These are phyloP conservation scores for Cacatua alba DNA, from an alignment of 2,113 vertebrate species.

Conservation along the genomic window DNA sequence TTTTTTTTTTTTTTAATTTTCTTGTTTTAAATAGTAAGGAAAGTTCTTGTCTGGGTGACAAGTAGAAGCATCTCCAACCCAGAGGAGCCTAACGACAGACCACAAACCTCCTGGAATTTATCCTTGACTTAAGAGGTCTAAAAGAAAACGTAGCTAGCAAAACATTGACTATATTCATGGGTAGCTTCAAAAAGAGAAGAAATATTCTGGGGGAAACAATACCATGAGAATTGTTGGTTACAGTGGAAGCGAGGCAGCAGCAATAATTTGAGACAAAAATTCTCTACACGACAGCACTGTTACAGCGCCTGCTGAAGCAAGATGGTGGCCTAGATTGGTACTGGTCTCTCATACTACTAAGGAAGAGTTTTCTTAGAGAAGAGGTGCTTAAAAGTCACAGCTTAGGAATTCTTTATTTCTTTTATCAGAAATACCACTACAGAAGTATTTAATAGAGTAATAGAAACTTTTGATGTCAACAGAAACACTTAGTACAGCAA, in stretches of 20 bases:
- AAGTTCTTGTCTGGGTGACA: background rate
- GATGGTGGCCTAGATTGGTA: background rate
- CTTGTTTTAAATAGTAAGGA: background rate
- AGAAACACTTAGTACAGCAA: background rate
- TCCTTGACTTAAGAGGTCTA: background rate
- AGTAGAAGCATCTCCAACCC: background rate
- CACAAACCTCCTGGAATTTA: conserved; percentile 10
- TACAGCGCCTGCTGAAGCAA: background rate
- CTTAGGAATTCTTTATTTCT: background rate
- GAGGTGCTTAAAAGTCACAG: background rate
- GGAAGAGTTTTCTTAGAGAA: background rate
- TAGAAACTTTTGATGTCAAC: background rate
- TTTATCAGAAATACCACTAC: background rate
- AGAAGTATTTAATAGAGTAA: background rate
- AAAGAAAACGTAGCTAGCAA: background rate
- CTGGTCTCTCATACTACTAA: background rate
- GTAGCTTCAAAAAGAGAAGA: background rate
- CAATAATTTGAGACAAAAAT: background rate
- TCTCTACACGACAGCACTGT: background rate
- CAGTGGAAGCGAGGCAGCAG: background rate
- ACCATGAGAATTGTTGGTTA: background rate
- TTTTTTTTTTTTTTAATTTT: background rate
- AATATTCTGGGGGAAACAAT: background rate
- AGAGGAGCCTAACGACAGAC: background rate
- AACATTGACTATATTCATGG: background rate